Percentiles rank a stretch among this genome's conserved stretches.
phyloP scores from a whole-genome alignment of 2,113 vertebrate genomes.

The Stegostoma tigrinum region DNA sequence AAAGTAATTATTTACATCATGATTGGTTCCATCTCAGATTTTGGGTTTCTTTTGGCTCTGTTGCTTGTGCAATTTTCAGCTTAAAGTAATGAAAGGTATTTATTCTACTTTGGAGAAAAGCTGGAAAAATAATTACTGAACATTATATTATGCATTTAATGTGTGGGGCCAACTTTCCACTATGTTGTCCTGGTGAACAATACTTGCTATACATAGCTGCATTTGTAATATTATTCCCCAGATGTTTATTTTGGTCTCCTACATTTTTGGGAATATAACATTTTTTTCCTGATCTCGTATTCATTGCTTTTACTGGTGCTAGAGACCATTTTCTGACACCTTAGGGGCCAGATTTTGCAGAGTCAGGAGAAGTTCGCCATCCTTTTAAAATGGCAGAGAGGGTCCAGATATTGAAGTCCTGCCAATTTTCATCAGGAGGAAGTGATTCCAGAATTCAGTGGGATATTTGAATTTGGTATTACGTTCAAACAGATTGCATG shows the following conservation, averaged over 20 bases:
- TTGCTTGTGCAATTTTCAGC: constrained; percentile 45
- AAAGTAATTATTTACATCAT: not conserved
- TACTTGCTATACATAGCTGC: not conserved
- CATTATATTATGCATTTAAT: not conserved
- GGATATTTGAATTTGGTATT: no score
- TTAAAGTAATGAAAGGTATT: not conserved
- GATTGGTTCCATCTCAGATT: not conserved
- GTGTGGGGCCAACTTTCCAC: not conserved
- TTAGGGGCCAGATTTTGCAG: not conserved
- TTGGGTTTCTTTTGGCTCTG: not conserved
- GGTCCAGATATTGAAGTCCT: no score
- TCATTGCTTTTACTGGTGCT: not conserved
- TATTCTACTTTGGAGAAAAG: not conserved
- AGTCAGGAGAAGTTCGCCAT: no score
- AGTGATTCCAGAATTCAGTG: no score
- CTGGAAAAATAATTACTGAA: not conserved
- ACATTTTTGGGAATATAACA: not conserved
- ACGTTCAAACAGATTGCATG: no score
- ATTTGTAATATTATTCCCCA: not conserved
- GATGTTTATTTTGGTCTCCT: not conserved
- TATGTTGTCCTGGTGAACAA: not conserved
- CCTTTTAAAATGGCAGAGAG: no score
- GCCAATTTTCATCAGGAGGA: no score
- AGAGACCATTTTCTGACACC: not conserved
- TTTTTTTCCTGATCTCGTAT: not conserved